phyloP scores from a whole-genome alignment of 2,797 vertebrate genomes.

The Triplophysa yarkandensis region DNA sequence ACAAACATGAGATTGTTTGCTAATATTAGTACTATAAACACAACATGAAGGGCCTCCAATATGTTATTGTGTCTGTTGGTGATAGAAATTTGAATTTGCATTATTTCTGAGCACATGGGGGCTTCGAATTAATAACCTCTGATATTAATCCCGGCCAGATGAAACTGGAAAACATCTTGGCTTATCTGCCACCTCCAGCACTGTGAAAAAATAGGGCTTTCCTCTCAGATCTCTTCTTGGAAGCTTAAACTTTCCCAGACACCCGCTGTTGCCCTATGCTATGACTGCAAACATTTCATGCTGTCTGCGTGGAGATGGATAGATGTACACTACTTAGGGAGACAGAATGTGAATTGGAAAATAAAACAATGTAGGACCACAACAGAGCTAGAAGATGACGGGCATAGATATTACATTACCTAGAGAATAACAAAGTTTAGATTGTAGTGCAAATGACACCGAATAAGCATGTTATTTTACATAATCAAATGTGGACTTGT shows the following conservation, averaged over 20 bases:
- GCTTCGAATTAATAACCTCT: slow-evolving; percentile 36
- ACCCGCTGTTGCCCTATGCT: slow-evolving; percentile 56
- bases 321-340: slow-evolving; percentile 50
- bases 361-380: slow-evolving; percentile 27
- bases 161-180: slow-evolving; percentile 44
- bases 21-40: slow-evolving; percentile 22
- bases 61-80: not conserved
- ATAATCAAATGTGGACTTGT: slow-evolving; percentile 2
- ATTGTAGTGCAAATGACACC: slow-evolving; percentile 18
- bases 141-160: slow-evolving; percentile 48
- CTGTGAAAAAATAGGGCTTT: slow-evolving; percentile 44
- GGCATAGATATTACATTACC: slow-evolving; percentile 5
- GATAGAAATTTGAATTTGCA: slow-evolving; percentile 4
- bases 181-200: slow-evolving; percentile 41
- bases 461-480: slow-evolving; percentile 26
- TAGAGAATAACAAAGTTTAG: slow-evolving; percentile 25
- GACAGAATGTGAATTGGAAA: slow-evolving; percentile 48
- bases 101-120: slow-evolving; percentile 1
- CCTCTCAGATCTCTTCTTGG: slow-evolving; percentile 47
- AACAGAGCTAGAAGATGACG: slow-evolving; percentile 15
- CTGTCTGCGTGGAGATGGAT: slow-evolving; percentile 52
- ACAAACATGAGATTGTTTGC: not conserved
- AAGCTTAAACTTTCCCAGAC: slow-evolving; percentile 59
- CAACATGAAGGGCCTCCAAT: not conserved
- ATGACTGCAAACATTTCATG: slow-evolving; percentile 58